Conservation (phyloP, 2,113 vertebrate genomes). For the Nothobranchius kuhntae region DNA sequence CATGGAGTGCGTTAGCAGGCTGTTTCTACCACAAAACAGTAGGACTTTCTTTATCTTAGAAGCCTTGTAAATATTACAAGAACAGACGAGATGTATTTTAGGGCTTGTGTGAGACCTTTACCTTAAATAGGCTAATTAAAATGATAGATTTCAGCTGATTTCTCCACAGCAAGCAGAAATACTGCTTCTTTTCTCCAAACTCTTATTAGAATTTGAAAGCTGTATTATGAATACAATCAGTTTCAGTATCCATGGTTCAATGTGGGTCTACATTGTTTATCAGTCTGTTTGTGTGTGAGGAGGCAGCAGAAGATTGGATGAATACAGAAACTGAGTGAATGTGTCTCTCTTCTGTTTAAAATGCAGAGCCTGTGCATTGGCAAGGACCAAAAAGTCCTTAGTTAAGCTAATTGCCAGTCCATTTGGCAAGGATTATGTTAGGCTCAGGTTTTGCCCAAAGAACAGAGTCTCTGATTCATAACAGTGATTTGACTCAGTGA, state of each 20-base stretch:
- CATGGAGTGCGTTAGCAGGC: conserved; percentile 8
- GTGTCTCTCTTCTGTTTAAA: conserved; percentile 62
- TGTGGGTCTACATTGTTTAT: conserved; percentile 22
- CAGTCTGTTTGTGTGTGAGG: conserved; percentile 31
- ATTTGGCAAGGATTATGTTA: conserved; percentile 75
- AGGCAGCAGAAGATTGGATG: conserved; percentile 45
- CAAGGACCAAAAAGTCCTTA: conserved; percentile 67
- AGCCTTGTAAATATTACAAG: conserved; percentile 8
- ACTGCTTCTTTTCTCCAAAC: neutral
- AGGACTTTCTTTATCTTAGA: conserved; percentile 31
- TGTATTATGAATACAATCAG: neutral
- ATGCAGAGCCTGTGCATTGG: conserved; percentile 68
- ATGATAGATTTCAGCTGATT: conserved; percentile 16
- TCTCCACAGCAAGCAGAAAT: conserved; percentile 1
- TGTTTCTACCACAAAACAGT: conserved; percentile 35
- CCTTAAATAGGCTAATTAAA: conserved; percentile 10
- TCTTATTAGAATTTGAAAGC: conserved; percentile 15
- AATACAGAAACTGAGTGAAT: conserved; percentile 69
- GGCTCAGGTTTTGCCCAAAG: conserved; percentile 57
- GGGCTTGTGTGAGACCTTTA: conserved; percentile 13
- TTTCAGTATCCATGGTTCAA: conserved; percentile 1
- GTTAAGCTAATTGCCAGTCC: conserved; percentile 73
- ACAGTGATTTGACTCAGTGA: conserved; percentile 62
- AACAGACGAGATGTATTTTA: neutral
- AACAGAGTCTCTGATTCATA: conserved; percentile 75